These are phyloP conservation scores for Donacobius atricapilla DNA, from an alignment of 2,113 vertebrate genomes.

Conservation along the genomic window DNA sequence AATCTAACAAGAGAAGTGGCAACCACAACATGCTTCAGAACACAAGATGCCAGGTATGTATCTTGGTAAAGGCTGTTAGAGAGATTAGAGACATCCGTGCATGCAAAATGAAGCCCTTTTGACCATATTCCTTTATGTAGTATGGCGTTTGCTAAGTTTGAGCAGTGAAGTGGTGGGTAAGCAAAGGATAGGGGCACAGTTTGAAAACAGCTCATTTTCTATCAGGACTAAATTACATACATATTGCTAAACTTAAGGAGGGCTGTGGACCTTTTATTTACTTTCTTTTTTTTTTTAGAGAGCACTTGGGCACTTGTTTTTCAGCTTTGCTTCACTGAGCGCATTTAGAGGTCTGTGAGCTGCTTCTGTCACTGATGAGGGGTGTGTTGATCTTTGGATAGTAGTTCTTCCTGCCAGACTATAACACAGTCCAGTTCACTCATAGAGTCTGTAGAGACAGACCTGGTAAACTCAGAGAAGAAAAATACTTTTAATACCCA, in stretches of 20 bases:
- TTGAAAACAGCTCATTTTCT: background rate
- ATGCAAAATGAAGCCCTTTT: background rate
- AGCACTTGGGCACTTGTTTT: background rate
- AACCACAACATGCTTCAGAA: background rate
- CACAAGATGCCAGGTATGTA: background rate
- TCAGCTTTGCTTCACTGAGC: background rate
- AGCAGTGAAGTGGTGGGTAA: background rate
- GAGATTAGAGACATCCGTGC: background rate
- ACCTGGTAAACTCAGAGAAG: background rate
- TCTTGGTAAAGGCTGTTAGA: background rate
- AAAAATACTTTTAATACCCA: background rate
- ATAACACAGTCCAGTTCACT: background rate
- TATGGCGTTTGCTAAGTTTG: background rate
- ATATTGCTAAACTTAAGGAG: background rate
- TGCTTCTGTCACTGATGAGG: background rate
- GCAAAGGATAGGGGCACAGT: background rate
- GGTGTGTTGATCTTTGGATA: background rate
- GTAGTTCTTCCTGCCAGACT: background rate
- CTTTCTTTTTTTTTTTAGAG: background rate
- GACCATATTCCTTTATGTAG: background rate
- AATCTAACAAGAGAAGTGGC: background rate
- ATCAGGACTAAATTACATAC: background rate
- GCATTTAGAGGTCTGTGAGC: background rate
- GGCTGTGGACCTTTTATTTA: fast-evolving
- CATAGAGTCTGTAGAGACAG: background rate